These are phyloP conservation scores for Bothrops jararaca DNA, from an alignment of 2,113 vertebrate genomes.

Conservation along the genomic window DNA sequence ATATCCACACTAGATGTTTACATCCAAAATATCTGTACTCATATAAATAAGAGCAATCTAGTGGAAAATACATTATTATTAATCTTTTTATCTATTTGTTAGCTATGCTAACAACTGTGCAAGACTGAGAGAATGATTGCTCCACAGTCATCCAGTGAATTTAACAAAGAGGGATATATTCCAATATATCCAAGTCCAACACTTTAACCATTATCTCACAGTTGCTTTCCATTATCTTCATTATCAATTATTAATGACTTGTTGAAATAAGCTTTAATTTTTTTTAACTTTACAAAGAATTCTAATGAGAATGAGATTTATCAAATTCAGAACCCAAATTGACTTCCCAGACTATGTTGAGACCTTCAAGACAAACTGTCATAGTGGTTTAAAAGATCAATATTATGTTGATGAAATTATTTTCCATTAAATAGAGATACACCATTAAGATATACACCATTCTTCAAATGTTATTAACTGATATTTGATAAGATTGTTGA, in stretches of 20 bases:
- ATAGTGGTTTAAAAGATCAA: neutral
- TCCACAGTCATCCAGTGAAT: neutral
- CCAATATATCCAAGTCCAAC: neutral
- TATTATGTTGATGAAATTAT: neutral
- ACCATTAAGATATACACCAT: neutral
- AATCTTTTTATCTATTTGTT: neutral
- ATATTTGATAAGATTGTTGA: slow-evolving; percentile 1
- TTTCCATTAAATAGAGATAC: neutral
- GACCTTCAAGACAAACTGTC: neutral
- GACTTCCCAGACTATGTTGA: neutral
- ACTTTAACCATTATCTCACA: neutral
- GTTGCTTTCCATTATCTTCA: neutral
- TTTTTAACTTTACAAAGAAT: neutral
- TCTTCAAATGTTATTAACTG: slow-evolving; percentile 4
- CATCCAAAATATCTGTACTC: neutral
- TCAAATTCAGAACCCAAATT: neutral
- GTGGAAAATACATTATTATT: neutral
- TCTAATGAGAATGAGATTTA: neutral
- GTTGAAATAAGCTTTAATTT: neutral
- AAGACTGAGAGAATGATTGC: neutral
- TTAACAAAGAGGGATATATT: neutral
- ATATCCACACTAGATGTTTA: neutral
- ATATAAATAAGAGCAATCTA: neutral
- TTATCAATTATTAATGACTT: neutral
- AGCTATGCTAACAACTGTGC: neutral